A percentile compares a stretch with the other conserved stretches of the same genome.
phyloP scores from a whole-genome alignment of 2,888 invertebrate genomes.

The Ditula angustiorana region DNA sequence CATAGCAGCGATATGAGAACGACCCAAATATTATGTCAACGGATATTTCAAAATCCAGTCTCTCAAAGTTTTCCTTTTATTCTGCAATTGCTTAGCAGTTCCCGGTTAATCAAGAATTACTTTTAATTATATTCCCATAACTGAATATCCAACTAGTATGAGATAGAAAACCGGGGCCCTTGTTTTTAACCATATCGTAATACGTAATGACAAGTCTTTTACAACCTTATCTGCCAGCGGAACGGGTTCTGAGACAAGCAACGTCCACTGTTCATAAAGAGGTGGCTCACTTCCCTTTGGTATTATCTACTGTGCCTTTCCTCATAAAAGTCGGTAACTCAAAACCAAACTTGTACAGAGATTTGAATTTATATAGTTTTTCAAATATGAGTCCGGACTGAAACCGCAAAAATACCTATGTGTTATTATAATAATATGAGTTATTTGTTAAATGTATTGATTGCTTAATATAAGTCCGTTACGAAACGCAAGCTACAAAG shows the following conservation, averaged over 20 bases:
- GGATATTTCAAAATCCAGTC: too few relatives aligned
- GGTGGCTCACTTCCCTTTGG: neutral
- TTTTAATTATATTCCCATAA: constrained; percentile 5
- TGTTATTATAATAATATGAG: too few relatives aligned
- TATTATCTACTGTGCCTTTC: neutral
- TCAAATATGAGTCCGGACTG: too few relatives aligned
- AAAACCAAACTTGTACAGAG: too few relatives aligned
- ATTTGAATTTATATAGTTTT: too few relatives aligned
- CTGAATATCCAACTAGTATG: neutral
- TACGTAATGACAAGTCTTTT: constrained; percentile 60
- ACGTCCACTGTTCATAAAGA: constrained; percentile 39
- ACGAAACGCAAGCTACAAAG: neutral
- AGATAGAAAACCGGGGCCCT: constrained; percentile 20
- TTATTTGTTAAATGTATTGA: too few relatives aligned
- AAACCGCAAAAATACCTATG: too few relatives aligned
- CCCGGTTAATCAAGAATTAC: neutral
- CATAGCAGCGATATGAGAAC: too few relatives aligned
- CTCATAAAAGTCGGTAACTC: neutral
- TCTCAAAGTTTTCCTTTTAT: neutral
- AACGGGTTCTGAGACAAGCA: constrained; percentile 42
- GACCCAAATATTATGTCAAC: too few relatives aligned
- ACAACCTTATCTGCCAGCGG: constrained; percentile 54
- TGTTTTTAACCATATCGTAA: constrained; percentile 58
- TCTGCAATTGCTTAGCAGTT: neutral
- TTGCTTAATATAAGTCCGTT: neutral